These are phyloP conservation scores for chimpanzee (Pan troglodytes) DNA, from an alignment of 2,113 vertebrate genomes.

Conservation along the genomic window NHGRI_mPanTro3-v2.1_pri NC_086015.1:59780001-59780500, in stretches of 20 bases:
- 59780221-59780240: neutral
- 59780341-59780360: neutral
- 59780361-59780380: neutral
- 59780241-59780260: neutral
- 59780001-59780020: neutral
- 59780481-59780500: neutral
- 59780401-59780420: conserved; percentile 28
- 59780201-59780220: neutral
- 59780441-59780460: neutral
- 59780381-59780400: neutral
- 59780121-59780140: neutral
- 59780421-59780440: neutral
- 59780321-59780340: neutral
- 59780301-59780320: conserved; percentile 41
- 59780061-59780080: neutral
- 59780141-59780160: conserved; percentile 4
- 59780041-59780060: neutral
- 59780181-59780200: conserved; percentile 1
- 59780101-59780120: conserved; percentile 19
- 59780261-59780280: conserved; percentile 15
- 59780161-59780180: neutral
- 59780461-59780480: neutral
- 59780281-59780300: neutral
- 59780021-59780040: neutral
- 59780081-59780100: neutral